A percentile compares a stretch with the other conserved stretches of the same genome.
phyloP scores from a whole-genome alignment of 2,113 vertebrate genomes.

The Mystacornis crossleyi region DNA sequence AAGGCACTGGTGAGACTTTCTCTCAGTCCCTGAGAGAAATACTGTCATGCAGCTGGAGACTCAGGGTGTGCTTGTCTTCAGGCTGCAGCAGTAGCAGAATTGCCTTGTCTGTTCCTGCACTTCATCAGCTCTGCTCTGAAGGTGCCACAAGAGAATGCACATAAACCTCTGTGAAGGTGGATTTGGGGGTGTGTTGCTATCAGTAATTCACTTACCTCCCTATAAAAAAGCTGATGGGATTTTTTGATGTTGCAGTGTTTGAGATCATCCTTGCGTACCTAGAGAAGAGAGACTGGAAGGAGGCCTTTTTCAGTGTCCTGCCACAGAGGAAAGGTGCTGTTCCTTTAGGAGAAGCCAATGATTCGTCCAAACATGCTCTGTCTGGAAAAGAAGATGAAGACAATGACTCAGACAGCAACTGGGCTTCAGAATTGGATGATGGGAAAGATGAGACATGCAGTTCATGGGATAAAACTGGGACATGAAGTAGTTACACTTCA shows the following conservation, averaged over 20 bases:
- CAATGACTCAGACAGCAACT: slow-evolving; percentile 33
- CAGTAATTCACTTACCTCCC: neutral
- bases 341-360: slow-evolving; percentile 71
- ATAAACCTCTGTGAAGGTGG: neutral
- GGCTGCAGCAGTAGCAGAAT: neutral
- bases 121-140: neutral
- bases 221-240: neutral
- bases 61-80: neutral
- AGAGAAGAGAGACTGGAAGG: slow-evolving; percentile 90
- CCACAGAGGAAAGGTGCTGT: slow-evolving; percentile 92
- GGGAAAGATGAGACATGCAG: neutral
- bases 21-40: neutral
- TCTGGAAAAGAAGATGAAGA: neutral
- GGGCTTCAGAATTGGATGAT: neutral
- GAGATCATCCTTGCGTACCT: slow-evolving; percentile 93
- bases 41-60: neutral
- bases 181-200: neutral
- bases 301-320: slow-evolving; percentile 92
- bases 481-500: neutral
- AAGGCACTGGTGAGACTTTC: neutral
- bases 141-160: neutral
- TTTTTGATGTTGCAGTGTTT: slow-evolving; percentile 84
- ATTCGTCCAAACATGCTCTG: neutral
- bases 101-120: neutral
- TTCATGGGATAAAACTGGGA: neutral